Evolutionary conservation across 2,797 vertebrate species (phyloP), one percentile per base, ranked within the genome.

Genomic region (Pyrocephalus nanus): DNA sequence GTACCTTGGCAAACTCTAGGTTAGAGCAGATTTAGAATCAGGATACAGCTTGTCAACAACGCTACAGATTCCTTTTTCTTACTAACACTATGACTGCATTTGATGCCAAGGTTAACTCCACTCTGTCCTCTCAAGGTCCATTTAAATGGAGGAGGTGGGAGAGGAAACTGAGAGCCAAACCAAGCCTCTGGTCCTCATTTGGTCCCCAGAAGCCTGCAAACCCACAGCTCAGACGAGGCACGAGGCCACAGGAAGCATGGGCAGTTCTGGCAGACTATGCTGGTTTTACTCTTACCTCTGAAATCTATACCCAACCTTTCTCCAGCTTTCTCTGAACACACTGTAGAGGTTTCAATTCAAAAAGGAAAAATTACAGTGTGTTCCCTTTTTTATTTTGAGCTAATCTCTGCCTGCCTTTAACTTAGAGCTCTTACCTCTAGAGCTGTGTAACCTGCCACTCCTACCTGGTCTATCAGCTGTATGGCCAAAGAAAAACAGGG

Each of bases 161-260:
- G 23, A 45, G 40, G 13, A 8, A 70, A 20, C 2, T 5, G 0
- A 5, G 60, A 54, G 12, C 26, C 47, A 34, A n/a, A 19, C 16
- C 60, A 48, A 34, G 11, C 38, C 8, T 1, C 29, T 32, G 26
- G 8, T 5, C 54, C 14, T 51, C 50, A 51, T 51, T 51, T 51
- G 13, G 1, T 2, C 38, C 16, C 22, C 26, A 20, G 4, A 9
- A 0, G 2, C 27, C 32, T 6, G 16, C 0, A 0, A 73, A 38
- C 12, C 8, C 8, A 0, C 1, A 19, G 40, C 23, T 72, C 32
- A 2, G 1, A 0, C 18, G 4, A n/a, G 43, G 21, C 7, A 15
- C 2, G 1, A 38, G 19, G 25, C 21, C 25, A 9, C 42, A 22
- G 8, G 12, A 29, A 30, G 8, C 67, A 50, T 0, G 0, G 14